Base-by-base conservation (phyloP, 2,888 invertebrate species). In the Anthophora plumipes region DNA sequence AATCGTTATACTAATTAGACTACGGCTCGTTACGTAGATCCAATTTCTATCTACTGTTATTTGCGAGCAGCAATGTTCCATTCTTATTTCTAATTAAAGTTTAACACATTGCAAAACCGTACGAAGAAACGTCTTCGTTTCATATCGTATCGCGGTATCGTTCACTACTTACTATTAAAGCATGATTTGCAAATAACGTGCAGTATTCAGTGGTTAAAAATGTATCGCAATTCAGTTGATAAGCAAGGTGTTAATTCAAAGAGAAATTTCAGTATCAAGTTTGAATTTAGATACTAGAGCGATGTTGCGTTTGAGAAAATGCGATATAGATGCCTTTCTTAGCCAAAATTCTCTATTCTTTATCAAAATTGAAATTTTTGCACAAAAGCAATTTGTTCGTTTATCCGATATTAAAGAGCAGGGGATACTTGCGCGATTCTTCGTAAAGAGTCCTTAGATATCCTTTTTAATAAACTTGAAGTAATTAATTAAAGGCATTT, bases 21-120 rank as follows among this genome's bases (percentile, higher is more conserved):
- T 31, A 48, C 14, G 43, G 22, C 46, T 22, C 43, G 17, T 48
- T 63, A 25, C 31, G 25, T 31, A 31, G 31, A 31, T 31, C 31
- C 31, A 31, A 63, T 63, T 63, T 63, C 25, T 63, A 43, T 1
- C 14, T 3, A 1, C 20, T 48, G 37, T 57, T 68, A 48, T 48
- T 57, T 31, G n/a, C 39, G 60, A 48, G 48, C 39, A 69, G 22
- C 8, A 39, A 22, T 39, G 60, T 39, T 59, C 22, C 25, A 48
- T 25, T 20, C 54, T 14, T 17, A 55, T 25, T 43, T n/a, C 7
- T 55, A 67, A 67, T 31, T 31, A 4, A 31, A 55, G 17, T 25
- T 67, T 55, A 54, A 9, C 50, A n/a, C 9, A 50, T 50, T n/a
- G n/a, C n/a, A n/a, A 50, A 50, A 31, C n/a, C n/a, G n/a, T 50